Percentiles rank a stretch among this genome's conserved stretches.
phyloP scores from a whole-genome alignment of 1,140 invertebrate genomes.

The Cyphomyrmex costatus region DNA sequence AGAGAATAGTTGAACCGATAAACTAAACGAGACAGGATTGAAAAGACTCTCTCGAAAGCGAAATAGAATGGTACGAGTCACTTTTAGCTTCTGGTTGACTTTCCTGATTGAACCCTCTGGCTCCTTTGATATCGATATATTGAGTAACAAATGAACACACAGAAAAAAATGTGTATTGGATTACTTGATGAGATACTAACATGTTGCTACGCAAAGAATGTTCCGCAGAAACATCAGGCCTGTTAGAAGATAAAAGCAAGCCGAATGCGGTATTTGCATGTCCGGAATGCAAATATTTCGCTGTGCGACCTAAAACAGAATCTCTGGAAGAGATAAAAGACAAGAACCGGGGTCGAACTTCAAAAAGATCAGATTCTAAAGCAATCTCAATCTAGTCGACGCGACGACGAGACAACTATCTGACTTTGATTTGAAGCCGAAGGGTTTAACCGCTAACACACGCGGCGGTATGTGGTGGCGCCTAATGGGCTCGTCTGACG shows the following conservation, averaged over 20 bases:
- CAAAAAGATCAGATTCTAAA: slow-evolving; percentile 53
- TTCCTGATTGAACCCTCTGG: neutral
- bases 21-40: neutral
- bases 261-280: slow-evolving; percentile 19
- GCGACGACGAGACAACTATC: slow-evolving; percentile 33
- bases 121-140: neutral
- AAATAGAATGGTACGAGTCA: neutral
- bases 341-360: slow-evolving; percentile 20
- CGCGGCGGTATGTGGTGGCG: slow-evolving; percentile 67
- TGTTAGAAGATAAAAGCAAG: slow-evolving; percentile 36
- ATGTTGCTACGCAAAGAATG: neutral
- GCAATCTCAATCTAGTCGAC: slow-evolving; percentile 7
- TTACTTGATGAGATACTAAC: neutral
- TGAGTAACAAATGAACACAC: neutral
- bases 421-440: slow-evolving; percentile 73
- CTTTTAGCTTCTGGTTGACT: neutral
- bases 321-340: neutral
- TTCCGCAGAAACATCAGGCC: neutral
- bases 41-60: neutral
- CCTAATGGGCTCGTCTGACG: slow-evolving; percentile 77
- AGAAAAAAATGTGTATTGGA: neutral
- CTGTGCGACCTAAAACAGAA: neutral
- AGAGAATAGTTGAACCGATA: neutral
- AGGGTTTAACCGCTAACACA: slow-evolving; percentile 71
- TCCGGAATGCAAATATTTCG: slow-evolving; percentile 49